These are phyloP conservation scores for Orthonevra nobilis DNA, from an alignment of 2,888 invertebrate species.

Conservation along the genomic window DNA sequence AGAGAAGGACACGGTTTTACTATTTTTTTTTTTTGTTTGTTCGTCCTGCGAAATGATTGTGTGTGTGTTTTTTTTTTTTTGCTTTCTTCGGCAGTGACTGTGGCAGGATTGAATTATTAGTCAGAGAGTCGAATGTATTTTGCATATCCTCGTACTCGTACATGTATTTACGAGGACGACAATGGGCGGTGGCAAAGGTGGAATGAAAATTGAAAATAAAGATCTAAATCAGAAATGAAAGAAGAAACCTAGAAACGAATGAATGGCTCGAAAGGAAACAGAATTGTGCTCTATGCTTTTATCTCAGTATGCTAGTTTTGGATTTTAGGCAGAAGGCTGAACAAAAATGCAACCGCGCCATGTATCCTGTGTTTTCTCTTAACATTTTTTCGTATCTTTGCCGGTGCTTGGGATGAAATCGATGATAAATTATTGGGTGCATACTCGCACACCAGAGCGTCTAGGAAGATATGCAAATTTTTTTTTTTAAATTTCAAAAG, in stretches of 20 bases:
- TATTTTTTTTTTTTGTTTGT: constrained; percentile 7
- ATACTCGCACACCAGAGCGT: constrained; percentile 13
- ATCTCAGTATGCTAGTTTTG: constrained; percentile 49
- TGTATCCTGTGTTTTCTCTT: constrained; percentile 60
- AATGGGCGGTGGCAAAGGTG: constrained; percentile 68
- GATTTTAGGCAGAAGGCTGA: constrained; percentile 6
- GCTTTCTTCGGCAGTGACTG: constrained; percentile 51
- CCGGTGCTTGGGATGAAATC: constrained; percentile 43
- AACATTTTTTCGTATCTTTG: constrained; percentile 28
- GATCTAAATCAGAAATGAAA: constrained; percentile 51
- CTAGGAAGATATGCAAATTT: constrained; percentile 56
- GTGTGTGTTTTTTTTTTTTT: constrained; percentile 39
- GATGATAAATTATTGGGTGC: constrained; percentile 63
- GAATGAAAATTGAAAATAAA: constrained; percentile 68
- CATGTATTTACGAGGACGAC: constrained; percentile 55
- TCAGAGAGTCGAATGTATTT: constrained; percentile 51
- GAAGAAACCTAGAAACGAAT: constrained; percentile 12
- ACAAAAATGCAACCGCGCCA: constrained; percentile 37
- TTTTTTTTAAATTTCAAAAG: constrained; percentile 34
- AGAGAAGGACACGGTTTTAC: constrained; percentile 5
- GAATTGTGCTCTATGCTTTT: constrained; percentile 36
- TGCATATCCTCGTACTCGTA: too few relatives aligned
- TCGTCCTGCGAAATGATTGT: constrained; percentile 52
- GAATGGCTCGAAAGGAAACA: constrained; percentile 21
- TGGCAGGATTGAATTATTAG: constrained; percentile 63